Evolutionary conservation across 2,888 invertebrate species (phyloP), one percentile per base, ranked within the genome.

Genomic region (Leptogaster cylindrica): DNA sequence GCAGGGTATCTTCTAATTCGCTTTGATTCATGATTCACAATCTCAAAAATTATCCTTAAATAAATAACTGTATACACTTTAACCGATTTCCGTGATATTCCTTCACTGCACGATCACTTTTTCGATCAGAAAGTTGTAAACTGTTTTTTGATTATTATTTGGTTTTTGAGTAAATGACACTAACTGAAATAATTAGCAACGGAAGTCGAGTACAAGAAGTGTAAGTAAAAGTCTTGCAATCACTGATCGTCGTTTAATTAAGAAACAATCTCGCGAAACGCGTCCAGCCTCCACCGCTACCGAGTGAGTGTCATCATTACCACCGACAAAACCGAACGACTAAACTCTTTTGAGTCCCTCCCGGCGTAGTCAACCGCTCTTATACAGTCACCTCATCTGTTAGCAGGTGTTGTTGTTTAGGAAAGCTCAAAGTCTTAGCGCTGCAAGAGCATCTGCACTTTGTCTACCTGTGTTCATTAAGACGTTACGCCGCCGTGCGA

Each of bases 1-100:
- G 8, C 8, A 52, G 12, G 18, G 18, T 2, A 10, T 31, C 31
- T 7, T 52, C 12, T 12, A 52, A 14, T 31, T 52, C 31, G 18
- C 51, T 52, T 28, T 52, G 31, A 31, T 52, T 52, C 51, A 52
- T 52, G 14, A 31, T 52, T 23, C 7, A 8, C 6, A 3, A 3
- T 16, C 2, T 46, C 23, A 2, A 12, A 3, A 46, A 18, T 20
- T 10, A 41, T 10, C 3, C 6, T 41, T 41, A 41, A 41, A 41
- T n/a, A n/a, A n/a, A n/a, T n/a, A n/a, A n/a, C n/a, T n/a, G n/a
- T n/a, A n/a, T n/a, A n/a, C n/a, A n/a, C n/a, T n/a, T n/a, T n/a
- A n/a, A n/a, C n/a, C n/a, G n/a, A n/a, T n/a, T n/a, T n/a, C n/a
- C n/a, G n/a, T n/a, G n/a, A n/a, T n/a, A n/a, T n/a, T n/a, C n/a